phyloP scores from a whole-genome alignment of 2,797 vertebrate genomes.

The Hafferia zeledoni region DNA sequence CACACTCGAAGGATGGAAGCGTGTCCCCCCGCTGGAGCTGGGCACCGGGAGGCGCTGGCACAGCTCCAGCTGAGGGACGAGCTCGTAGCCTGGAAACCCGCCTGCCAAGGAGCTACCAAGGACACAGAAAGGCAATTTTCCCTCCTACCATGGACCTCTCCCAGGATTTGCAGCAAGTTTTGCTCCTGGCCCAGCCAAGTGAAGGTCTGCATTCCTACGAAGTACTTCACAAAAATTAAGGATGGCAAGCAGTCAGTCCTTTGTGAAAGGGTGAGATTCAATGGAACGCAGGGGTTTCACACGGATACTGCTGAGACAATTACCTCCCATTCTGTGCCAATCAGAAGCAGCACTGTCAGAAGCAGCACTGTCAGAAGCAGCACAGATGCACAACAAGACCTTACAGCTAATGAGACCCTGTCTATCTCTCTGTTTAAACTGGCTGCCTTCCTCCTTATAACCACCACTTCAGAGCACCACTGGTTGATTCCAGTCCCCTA shows the following conservation, averaged over 20 bases:
- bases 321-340: neutral
- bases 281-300: neutral
- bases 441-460: neutral
- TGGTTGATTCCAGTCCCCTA: neutral
- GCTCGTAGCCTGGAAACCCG: neutral
- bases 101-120: neutral
- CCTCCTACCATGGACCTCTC: neutral
- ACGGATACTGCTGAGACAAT: neutral
- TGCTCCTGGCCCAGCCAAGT: neutral
- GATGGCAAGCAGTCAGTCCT: neutral
- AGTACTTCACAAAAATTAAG: neutral
- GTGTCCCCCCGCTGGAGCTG: accelerated
- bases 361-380: neutral
- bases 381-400: neutral
- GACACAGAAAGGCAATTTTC: neutral
- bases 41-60: accelerated
- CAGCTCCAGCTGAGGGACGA: neutral
- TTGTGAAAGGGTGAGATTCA: neutral
- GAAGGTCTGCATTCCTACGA: accelerated
- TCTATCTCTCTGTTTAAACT: neutral
- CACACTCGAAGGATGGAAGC: accelerated
- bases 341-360: neutral
- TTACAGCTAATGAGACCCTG: neutral
- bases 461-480: neutral
- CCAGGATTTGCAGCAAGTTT: neutral